Evolutionary conservation across 2,797 vertebrate species (phyloP).

Genomic region (Siniperca scherzeri): DNA sequence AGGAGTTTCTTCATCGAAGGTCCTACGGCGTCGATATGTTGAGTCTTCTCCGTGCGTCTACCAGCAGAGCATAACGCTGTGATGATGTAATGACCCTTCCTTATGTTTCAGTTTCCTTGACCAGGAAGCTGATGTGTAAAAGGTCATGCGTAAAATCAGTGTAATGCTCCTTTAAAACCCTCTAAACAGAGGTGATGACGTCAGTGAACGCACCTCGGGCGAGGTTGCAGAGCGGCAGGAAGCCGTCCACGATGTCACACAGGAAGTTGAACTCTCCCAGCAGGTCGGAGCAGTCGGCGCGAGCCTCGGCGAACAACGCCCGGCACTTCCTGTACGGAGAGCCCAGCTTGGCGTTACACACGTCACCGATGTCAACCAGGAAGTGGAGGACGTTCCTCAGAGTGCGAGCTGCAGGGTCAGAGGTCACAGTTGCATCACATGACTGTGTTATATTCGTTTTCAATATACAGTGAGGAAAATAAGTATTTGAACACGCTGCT

Average conservation of each 20-base stretch:
- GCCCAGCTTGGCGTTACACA: slow-evolving; percentile 90
- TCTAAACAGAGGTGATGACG: neutral
- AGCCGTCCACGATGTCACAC: slow-evolving; percentile 84
- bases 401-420: slow-evolving; percentile 80
- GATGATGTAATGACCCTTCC: too few species aligned
- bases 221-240: slow-evolving; percentile 86
- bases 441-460: too few species aligned
- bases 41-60: too few species aligned
- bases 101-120: too few species aligned
- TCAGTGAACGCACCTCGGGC: slow-evolving; percentile 75
- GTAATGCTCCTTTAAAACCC: neutral
- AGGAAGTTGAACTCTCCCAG: slow-evolving; percentile 83
- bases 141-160: too few species aligned
- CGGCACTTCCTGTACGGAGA: slow-evolving; percentile 86
- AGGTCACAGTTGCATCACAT: neutral
- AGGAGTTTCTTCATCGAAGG: too few species aligned
- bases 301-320: slow-evolving; percentile 79
- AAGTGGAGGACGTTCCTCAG: slow-evolving; percentile 89
- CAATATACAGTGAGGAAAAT: too few species aligned
- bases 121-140: too few species aligned
- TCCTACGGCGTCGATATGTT: too few species aligned
- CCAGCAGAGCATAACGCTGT: too few species aligned
- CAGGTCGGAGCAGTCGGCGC: slow-evolving; percentile 77
- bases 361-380: slow-evolving; percentile 81
- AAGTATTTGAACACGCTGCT: too few species aligned